phyloP scores from a whole-genome alignment of 2,797 vertebrate genomes.

The Nannoperca obscura region DNA sequence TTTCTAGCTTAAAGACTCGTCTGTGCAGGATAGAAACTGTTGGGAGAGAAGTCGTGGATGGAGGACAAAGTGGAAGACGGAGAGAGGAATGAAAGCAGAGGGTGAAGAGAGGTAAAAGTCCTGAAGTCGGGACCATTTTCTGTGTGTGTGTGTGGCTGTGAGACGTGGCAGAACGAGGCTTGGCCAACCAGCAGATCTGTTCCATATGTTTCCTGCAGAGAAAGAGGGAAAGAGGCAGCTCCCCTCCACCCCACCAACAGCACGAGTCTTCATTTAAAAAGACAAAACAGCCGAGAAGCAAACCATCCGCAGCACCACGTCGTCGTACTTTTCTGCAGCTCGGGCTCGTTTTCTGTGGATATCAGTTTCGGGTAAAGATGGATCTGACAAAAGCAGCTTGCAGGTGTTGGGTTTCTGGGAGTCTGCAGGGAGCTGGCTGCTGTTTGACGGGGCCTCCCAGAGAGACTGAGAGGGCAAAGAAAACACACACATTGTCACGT shows the following conservation, averaged over 20 bases:
- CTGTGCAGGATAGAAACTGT: not conserved
- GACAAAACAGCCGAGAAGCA: constrained; percentile 51
- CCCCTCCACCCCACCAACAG: constrained; percentile 71
- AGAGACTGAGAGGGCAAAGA: constrained; percentile 41
- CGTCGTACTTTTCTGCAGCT: not conserved
- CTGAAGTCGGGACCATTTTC: constrained; percentile 39
- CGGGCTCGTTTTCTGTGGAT: not conserved
- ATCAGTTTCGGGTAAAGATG: constrained; percentile 46
- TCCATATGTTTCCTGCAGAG: constrained; percentile 94
- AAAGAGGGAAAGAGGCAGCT: constrained; percentile 62
- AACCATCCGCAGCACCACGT: not conserved
- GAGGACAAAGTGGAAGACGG: not conserved
- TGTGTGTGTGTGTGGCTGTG: constrained; percentile 60
- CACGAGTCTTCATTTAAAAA: constrained; percentile 66
- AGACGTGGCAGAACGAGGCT: constrained; percentile 92
- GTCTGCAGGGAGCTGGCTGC: constrained; percentile 35
- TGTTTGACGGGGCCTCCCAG: constrained; percentile 49
- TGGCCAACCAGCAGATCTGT: constrained; percentile 91
- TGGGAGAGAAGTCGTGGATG: constrained; percentile 2
- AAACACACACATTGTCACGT: constrained; percentile 39
- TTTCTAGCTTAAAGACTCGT: not conserved
- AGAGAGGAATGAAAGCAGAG: constrained; percentile 29
- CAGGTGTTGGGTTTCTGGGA: constrained; percentile 57
- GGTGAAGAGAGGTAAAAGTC: constrained; percentile 52
- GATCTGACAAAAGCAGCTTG: constrained; percentile 26